phyloP scores from a whole-genome alignment of 2,888 invertebrate species.

The Standfussiana lucernea region DNA sequence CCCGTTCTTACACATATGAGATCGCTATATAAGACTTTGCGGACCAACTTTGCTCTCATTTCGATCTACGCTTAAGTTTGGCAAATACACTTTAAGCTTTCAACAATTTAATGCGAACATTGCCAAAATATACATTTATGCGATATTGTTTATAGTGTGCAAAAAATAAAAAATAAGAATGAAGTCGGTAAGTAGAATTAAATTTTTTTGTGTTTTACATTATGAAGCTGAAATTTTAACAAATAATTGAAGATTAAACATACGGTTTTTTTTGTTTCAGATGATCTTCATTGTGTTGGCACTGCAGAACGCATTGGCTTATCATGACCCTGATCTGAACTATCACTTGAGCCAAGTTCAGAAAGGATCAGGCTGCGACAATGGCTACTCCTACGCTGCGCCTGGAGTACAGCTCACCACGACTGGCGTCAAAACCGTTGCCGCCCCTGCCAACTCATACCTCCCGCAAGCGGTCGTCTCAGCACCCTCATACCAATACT shows the following conservation, averaged over 20 bases:
- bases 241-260: slow-evolving; percentile 17
- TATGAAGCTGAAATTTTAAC: slow-evolving; percentile 12
- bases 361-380: slow-evolving; percentile 79
- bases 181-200: slow-evolving; percentile 80
- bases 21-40: slow-evolving; percentile 89
- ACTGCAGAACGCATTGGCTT: slow-evolving; percentile 79
- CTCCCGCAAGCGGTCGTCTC: slow-evolving; percentile 66
- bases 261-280: slow-evolving; percentile 77
- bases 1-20: slow-evolving; percentile 90
- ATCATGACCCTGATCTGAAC: slow-evolving; percentile 88
- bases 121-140: slow-evolving; percentile 60
- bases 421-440: slow-evolving; percentile 76
- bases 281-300: slow-evolving; percentile 75
- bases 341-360: slow-evolving; percentile 87
- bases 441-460: slow-evolving; percentile 65
- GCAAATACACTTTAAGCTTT: slow-evolving; percentile 84
- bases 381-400: slow-evolving; percentile 90
- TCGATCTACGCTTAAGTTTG: slow-evolving; percentile 87
- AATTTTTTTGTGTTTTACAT: slow-evolving; percentile 18
- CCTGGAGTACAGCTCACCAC: slow-evolving; percentile 89
- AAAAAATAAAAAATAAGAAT: slow-evolving; percentile 72
- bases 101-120: slow-evolving; percentile 66
- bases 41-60: slow-evolving; percentile 89
- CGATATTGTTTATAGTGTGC: slow-evolving; percentile 65
- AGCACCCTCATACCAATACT: slow-evolving; percentile 65